phyloP scores from a whole-genome alignment of 2,113 vertebrate genomes.

The Corapipo altera region DNA sequence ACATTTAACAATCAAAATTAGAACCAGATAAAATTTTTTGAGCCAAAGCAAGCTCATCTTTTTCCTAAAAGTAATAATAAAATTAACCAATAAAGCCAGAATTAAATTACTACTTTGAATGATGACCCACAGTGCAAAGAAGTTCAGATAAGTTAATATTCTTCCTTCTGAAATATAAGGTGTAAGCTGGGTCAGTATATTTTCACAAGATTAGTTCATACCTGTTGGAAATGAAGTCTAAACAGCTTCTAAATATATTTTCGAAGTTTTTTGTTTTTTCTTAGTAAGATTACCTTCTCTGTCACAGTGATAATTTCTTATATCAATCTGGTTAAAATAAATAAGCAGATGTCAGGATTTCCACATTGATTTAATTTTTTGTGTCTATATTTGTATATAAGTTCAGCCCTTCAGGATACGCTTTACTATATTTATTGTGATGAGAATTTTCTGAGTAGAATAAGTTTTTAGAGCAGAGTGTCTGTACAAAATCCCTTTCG shows the following conservation, averaged over 20 bases:
- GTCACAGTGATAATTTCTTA: not conserved
- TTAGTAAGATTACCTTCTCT: not conserved
- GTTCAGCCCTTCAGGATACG: not conserved
- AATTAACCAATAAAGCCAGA: not conserved
- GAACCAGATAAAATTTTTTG: not conserved
- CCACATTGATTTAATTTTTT: not conserved
- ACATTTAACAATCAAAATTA: not conserved
- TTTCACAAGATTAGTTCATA: not conserved
- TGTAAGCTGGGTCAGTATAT: not conserved
- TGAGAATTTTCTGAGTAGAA: not conserved
- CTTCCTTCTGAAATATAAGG: not conserved
- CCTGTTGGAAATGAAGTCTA: not conserved
- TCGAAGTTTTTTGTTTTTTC: not conserved
- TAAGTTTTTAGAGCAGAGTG: not conserved
- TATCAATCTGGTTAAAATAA: not conserved
- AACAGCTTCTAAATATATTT: not conserved
- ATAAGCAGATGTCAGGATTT: not conserved
- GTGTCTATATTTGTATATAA: not conserved
- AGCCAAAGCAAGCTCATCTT: not conserved
- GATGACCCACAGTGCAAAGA: not conserved
- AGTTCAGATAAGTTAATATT: not conserved
- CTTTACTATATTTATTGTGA: not conserved
- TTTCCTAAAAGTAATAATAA: not conserved
- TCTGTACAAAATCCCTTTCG: not conserved
- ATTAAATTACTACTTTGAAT: not conserved